Conservation (phyloP, 2,797 vertebrate genomes). For the Diceros bicornis region DNA sequence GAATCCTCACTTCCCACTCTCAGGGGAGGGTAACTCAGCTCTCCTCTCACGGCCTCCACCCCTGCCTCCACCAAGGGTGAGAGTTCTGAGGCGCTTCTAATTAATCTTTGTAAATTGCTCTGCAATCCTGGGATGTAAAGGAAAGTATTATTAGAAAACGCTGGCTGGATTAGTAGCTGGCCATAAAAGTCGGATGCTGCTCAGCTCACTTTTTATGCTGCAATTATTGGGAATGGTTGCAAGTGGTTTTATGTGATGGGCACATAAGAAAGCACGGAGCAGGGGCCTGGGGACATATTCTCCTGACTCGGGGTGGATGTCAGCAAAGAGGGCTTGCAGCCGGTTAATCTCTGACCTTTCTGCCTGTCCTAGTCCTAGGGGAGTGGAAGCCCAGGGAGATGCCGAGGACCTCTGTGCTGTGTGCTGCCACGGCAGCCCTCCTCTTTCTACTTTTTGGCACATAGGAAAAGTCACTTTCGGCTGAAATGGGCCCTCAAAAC, state of each 20-base stretch:
- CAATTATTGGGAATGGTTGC: slow-evolving; percentile 86
- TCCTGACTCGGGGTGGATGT: neutral
- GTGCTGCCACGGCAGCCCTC: neutral
- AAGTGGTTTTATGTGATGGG: slow-evolving; percentile 81
- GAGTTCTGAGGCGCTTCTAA: slow-evolving; percentile 56
- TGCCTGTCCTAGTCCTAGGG: neutral
- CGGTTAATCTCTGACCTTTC: neutral
- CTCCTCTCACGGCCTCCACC: neutral
- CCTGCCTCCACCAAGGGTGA: slow-evolving; percentile 26
- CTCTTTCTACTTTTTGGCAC: neutral
- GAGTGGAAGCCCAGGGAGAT: neutral
- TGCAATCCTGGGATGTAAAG: slow-evolving; percentile 47
- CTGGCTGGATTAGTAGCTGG: slow-evolving; percentile 85
- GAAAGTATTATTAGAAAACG: slow-evolving; percentile 78
- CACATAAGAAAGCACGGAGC: neutral
- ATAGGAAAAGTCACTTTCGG: neutral
- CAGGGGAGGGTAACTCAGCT: neutral
- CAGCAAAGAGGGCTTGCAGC: neutral
- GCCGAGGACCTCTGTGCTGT: neutral
- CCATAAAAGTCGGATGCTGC: slow-evolving; percentile 82
- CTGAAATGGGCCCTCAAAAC: neutral
- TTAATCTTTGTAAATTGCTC: slow-evolving; percentile 76
- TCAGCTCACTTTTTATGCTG: slow-evolving; percentile 58
- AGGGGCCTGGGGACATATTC: neutral
- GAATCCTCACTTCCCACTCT: neutral